Conservation (phyloP, 2,797 vertebrate species). For the Urosaurus nigricauda region DNA sequence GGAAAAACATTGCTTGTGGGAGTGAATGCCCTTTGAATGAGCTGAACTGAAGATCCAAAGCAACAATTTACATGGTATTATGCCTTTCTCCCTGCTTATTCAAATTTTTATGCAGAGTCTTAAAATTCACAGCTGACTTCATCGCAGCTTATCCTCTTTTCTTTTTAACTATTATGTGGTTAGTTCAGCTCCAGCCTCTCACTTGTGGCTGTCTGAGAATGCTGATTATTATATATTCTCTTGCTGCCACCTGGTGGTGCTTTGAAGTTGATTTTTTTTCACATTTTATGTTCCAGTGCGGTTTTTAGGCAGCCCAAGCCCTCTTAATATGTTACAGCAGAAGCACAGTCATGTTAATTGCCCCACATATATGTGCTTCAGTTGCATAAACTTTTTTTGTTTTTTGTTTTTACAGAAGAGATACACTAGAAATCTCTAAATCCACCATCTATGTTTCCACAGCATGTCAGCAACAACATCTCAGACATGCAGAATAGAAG, state of each 20-base stretch:
- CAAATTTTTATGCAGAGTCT: not conserved
- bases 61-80: not conserved
- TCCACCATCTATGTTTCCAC: not conserved
- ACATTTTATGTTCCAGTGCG: not conserved
- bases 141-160: not conserved
- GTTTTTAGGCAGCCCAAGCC: not conserved
- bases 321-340: not conserved
- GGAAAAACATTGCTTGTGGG: not conserved
- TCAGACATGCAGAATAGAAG: too few relatives aligned
- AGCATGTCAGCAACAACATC: not conserved
- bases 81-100: not conserved
- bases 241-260: constrained; percentile 25
- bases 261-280: not conserved
- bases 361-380: too few relatives aligned
- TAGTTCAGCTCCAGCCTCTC: not conserved
- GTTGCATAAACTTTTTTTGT: too few relatives aligned
- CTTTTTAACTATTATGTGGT: not conserved
- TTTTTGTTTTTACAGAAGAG: not conserved
- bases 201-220: not conserved
- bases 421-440: not conserved
- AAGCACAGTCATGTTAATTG: not conserved
- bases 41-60: not conserved
- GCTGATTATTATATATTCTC: not conserved
- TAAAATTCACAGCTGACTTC: not conserved
- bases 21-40: not conserved